Evolutionary conservation across 2,797 vertebrate genomes (phyloP), one percentile per base, ranked within the genome.

Genomic region (Pitangus sulphuratus): DNA sequence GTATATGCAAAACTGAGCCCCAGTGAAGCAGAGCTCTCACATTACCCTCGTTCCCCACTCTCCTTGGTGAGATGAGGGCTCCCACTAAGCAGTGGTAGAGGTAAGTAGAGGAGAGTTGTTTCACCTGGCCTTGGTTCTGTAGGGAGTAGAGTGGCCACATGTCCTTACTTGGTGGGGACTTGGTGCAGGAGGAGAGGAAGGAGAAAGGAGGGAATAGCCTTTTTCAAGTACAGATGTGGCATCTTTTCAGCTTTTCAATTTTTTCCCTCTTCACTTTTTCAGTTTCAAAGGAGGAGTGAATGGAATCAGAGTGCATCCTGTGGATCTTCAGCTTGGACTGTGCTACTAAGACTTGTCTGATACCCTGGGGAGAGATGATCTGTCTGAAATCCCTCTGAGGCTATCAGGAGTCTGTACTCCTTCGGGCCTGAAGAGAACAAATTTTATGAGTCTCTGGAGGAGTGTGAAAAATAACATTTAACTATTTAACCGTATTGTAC

Each of bases 151-250:
- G 12, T 5, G 20, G 6, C 35, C 12, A 16, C 1, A 1, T 33
- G 16, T 83, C 12, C 39, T 82, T 6, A 9, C 16, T 18, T 26
- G 39, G 21, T 26, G 39, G 24, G 26, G 12, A 8, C 0, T 8
- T 6, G 3, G 21, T 61, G 30, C 12, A 33, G 53, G 21, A 77
- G 8, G 14, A 82, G 20, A 65, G 18, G 15, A 17, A 74, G 61
- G 13, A 71, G 51, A 5, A 37, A 9, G 15, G 30, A 39, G 6
- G 66, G 12, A 58, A 31, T 3, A 57, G 4, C 7, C 5, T 9
- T 51, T 47, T 45, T 35, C 0, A 0, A 65, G 12, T 1, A 0
- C 6, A 33, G 10, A 37, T 11, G 1, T 2, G 1, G 7, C 15
- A 7, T 28, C n/a, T 74, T 74, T 84, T 19, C 57, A 76, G 21